phyloP scores from a whole-genome alignment of 2,113 vertebrate genomes.

The Callocephalon fimbriatum region DNA sequence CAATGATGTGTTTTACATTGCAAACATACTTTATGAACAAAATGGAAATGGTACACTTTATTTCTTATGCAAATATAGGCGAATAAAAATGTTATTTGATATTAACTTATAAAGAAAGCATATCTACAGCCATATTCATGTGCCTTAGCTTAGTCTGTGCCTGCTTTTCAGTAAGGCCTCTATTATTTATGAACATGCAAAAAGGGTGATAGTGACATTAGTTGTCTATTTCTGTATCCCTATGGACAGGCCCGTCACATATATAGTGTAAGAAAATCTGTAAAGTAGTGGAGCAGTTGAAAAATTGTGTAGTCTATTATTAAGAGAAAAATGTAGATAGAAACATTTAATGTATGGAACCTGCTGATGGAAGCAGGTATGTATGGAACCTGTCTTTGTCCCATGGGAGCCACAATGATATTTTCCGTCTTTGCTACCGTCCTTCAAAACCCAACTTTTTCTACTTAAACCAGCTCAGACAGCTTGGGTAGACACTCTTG shows the following conservation, averaged over 20 bases:
- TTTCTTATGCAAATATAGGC: neutral
- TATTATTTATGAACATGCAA: neutral
- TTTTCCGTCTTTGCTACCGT: neutral
- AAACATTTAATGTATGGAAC: neutral
- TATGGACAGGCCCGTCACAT: neutral
- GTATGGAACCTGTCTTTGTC: neutral
- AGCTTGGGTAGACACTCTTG: neutral
- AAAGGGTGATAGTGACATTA: neutral
- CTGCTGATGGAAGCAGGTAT: too few relatives aligned
- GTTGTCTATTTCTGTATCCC: neutral
- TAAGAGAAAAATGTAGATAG: neutral
- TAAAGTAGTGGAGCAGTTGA: neutral
- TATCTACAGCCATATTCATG: accelerated
- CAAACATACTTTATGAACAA: neutral
- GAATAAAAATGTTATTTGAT: neutral
- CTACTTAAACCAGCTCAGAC: neutral
- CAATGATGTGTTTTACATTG: neutral
- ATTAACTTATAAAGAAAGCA: neutral
- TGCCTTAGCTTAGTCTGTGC: neutral
- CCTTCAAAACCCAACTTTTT: neutral
- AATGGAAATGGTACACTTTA: neutral
- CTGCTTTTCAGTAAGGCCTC: neutral
- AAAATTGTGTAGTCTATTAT: neutral
- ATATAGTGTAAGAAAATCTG: neutral
- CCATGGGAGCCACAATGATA: neutral